Evolutionary conservation across 2,797 vertebrate genomes (phyloP), one percentile per base, ranked within the genome.

Genomic region (Lycodopsis pacificus): DNA sequence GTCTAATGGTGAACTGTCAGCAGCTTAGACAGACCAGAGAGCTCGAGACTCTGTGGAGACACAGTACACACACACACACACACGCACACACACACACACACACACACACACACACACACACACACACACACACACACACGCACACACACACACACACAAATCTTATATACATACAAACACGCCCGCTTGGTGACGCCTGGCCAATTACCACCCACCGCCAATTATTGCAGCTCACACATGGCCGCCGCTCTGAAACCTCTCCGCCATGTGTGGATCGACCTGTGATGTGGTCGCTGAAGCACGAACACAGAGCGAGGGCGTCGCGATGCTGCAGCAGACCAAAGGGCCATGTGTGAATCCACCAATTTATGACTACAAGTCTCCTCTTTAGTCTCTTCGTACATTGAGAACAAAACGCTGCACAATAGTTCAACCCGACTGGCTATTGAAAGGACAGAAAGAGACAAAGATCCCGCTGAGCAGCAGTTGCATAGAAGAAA

Each of bases 1-100:
- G 88, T 90, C 87, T 90, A 83, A 89, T 87, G 82, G 76, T 79
- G 67, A 74, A 54, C 87, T 92, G 92, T 90, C 91, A 92, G 89
- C 91, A 83, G 83, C 73, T 80, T 5, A 7, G 51, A 65, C 73
- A 83, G 48, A 77, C 63, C 34, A 27, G 72, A 80, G 86, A 84
- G 77, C 70, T 66, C 61, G 62, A 91, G 89, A 92, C 86, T 48
- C 68, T 0, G 78, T 88, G 89, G 89, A 91, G 88, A 90, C 89
- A 85, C 62, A 63, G 65, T 32, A 73, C 79, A 57, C 54, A 70
- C 70, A 81, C 14, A 65, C 59, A 71, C 32, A 63, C 42, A 59
- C 22, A 22, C 58, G 48, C 66, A 69, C 57, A 74, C 56, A 62
- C 15, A 48, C 14, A 56, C 66, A 65, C 65, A 73, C 36, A 66